Evolutionary conservation across 2,888 invertebrate genomes (phyloP).

Genomic region (Cinara cedri): DNA sequence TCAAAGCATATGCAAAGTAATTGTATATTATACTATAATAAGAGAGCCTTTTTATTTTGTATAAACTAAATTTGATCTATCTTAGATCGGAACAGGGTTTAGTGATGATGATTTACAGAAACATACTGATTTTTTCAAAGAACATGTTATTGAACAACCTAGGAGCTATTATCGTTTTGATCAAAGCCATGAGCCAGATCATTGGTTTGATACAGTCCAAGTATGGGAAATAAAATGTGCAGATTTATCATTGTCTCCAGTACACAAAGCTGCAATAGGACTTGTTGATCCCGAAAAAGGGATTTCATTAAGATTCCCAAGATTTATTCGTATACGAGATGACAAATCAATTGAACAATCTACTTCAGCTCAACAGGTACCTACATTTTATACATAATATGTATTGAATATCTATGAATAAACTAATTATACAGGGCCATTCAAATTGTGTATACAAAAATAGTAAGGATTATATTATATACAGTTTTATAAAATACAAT

Average conservation of each 20-base stretch:
- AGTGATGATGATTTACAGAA: conserved; percentile 84
- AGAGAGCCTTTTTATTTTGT: neutral
- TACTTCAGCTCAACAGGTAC: conserved; percentile 82
- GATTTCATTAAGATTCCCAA: conserved; percentile 92
- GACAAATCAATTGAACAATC: conserved; percentile 94
- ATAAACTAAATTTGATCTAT: neutral
- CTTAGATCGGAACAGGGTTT: conserved; percentile 89
- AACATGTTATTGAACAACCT: conserved; percentile 75
- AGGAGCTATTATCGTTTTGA: conserved; percentile 85
- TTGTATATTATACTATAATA: neutral
- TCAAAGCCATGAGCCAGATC: conserved; percentile 76
- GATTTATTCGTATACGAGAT: conserved; percentile 86
- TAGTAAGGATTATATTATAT: too few relatives aligned
- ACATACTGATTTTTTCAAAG: conserved; percentile 77
- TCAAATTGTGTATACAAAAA: neutral
- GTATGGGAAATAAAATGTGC: conserved; percentile 99
- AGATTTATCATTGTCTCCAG: conserved; percentile 94
- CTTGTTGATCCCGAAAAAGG: conserved; percentile 89
- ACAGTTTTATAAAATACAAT: too few relatives aligned
- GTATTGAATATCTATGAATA: neutral
- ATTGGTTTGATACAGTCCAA: conserved; percentile 84
- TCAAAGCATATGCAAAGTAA: conserved; percentile 89
- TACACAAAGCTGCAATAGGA: conserved; percentile 86
- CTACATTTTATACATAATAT: neutral
- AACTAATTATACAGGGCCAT: neutral